Evolutionary conservation across 2,888 invertebrate genomes (phyloP).

Genomic region (Heteromyza rotundicornis): DNA sequence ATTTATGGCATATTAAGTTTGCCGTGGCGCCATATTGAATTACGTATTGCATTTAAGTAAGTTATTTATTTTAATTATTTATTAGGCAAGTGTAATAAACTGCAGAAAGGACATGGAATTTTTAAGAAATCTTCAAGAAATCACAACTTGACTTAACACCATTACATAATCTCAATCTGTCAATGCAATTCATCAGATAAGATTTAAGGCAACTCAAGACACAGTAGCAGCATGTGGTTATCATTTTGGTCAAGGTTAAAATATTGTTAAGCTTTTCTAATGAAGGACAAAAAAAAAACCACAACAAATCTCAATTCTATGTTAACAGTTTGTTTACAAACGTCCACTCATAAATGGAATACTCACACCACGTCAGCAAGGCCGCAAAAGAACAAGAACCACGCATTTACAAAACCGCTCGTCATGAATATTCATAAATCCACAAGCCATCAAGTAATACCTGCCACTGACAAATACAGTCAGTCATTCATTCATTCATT

Average conservation of each 20-base stretch:
- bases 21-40: no score
- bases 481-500: no score
- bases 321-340: slow-evolving; percentile 1
- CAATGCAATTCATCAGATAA: neutral
- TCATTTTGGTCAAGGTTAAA: slow-evolving; percentile 58
- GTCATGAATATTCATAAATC: slow-evolving; percentile 1
- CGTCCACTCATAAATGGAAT: neutral
- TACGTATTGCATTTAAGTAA: no score
- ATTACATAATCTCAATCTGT: neutral
- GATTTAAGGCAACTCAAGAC: neutral
- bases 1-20: no score
- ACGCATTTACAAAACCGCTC: neutral
- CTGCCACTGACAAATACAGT: no score
- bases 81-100: no score
- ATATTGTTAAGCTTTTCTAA: slow-evolving; percentile 12
- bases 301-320: neutral
- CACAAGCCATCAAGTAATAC: no score
- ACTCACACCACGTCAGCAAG: neutral
- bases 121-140: no score
- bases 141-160: no score
- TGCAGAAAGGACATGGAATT: no score
- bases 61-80: no score
- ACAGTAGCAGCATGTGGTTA: slow-evolving; percentile 35
- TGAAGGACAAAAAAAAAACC: no score
- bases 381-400: neutral